Conservation (phyloP, 2,888 invertebrate genomes). For the Caenorhabditis sp. region DNA sequence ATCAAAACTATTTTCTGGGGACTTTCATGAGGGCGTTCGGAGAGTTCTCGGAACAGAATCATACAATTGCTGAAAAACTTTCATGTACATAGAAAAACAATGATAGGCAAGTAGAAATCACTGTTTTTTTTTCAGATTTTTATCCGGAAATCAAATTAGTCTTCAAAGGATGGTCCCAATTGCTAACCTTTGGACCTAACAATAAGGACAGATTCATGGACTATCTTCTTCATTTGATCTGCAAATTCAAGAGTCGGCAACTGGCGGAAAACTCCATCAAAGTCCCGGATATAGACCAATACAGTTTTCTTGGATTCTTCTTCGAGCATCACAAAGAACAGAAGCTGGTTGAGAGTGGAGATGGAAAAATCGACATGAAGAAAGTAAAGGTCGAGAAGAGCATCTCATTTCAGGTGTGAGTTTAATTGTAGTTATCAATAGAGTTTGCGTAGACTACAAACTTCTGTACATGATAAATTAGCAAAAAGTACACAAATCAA, state of each 20-base stretch:
- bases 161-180: too few species aligned
- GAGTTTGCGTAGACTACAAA: constrained; percentile 5
- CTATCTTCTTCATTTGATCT: constrained; percentile 31
- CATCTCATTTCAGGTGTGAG: constrained; percentile 56
- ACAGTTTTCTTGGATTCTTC: constrained; percentile 44
- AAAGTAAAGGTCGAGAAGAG: constrained; percentile 51
- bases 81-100: too few species aligned
- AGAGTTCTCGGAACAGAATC: constrained; percentile 32
- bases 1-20: constrained; percentile 40
- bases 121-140: constrained; percentile 32
- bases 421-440: constrained; percentile 7
- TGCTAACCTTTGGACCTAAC: too few species aligned
- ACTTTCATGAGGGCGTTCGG: constrained; percentile 54
- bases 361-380: constrained; percentile 56
- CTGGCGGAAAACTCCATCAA: not conserved
- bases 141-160: constrained; percentile 41
- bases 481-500: not conserved
- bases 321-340: constrained; percentile 37
- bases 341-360: constrained; percentile 21
- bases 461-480: not conserved
- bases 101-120: too few species aligned
- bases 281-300: constrained; percentile 2
- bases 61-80: constrained; percentile 27
- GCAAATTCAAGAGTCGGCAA: not conserved
- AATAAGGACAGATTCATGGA: constrained; percentile 43